A percentile compares a stretch with the other conserved stretches of the same genome.
Evolutionary conservation across 2,113 vertebrate genomes (phyloP).

Genomic region (Gila orcuttii): DNA sequence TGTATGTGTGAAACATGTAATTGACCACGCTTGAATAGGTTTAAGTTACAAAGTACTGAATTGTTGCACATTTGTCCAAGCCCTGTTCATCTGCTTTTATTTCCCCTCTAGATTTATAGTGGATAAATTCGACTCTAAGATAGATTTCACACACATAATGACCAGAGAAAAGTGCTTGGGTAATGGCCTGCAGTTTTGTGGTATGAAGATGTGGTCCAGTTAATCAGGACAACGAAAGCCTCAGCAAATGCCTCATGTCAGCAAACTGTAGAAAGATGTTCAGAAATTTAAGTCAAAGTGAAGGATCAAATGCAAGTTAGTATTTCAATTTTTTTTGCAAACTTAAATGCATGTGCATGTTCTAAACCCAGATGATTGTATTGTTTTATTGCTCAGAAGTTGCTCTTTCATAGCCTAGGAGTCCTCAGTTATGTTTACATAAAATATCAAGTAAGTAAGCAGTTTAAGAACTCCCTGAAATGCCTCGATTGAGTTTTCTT

Average conservation of each 20-base stretch:
- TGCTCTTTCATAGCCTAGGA: not conserved
- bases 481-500: too few relatives aligned
- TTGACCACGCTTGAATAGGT: not conserved
- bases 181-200: conserved; percentile 40
- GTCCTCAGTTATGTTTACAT: not conserved
- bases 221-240: not conserved
- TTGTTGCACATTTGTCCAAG: not conserved
- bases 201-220: conserved; percentile 4
- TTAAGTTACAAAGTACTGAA: not conserved
- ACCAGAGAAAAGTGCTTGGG: conserved; percentile 13
- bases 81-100: not conserved
- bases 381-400: not conserved
- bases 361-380: not conserved
- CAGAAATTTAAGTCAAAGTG: not conserved
- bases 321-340: not conserved
- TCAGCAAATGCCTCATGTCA: not conserved
- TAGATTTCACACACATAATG: conserved; percentile 11
- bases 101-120: not conserved
- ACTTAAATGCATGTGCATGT: not conserved
- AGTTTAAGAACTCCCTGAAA: too few relatives aligned
- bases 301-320: not conserved
- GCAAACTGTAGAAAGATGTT: not conserved
- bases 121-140: not conserved
- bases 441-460: not conserved
- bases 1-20: not conserved